These are phyloP conservation scores for Furcifer pardalis DNA, from an alignment of 2,797 vertebrate genomes.

Conservation along the genomic window DNA sequence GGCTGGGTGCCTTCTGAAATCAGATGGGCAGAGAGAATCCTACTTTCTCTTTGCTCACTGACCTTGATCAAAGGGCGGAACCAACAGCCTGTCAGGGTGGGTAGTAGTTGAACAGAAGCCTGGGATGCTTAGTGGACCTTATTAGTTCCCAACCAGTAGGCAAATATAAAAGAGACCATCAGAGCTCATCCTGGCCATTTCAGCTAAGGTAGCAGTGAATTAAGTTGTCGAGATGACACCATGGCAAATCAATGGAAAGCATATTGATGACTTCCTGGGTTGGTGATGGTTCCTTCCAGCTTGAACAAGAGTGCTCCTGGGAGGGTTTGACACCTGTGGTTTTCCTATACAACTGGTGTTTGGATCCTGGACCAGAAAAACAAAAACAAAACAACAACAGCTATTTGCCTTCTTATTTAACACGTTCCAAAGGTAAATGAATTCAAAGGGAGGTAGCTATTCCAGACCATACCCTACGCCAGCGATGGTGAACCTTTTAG, in stretches of 20 bases:
- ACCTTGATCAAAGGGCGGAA: constrained; percentile 48
- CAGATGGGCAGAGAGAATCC: constrained; percentile 30
- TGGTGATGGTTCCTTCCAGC: constrained; percentile 44
- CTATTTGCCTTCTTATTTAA: too few species aligned
- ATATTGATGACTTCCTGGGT: constrained; percentile 44
- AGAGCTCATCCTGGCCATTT: constrained; percentile 55
- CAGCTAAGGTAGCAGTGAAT: constrained; percentile 54
- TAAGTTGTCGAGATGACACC: constrained; percentile 49
- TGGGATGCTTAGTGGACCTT: constrained; percentile 34
- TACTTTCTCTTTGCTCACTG: constrained; percentile 36
- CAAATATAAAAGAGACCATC: constrained; percentile 60
- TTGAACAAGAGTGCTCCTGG: constrained; percentile 21
- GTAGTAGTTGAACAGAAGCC: constrained; percentile 55
- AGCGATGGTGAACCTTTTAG: too few species aligned
- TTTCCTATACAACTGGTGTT: neutral
- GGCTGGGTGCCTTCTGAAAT: constrained; percentile 25
- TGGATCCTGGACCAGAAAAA: neutral
- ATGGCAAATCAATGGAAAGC: constrained; percentile 59
- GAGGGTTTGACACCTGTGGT: neutral
- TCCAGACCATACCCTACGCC: too few species aligned
- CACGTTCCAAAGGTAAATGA: too few species aligned
- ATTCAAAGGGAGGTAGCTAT: too few species aligned
- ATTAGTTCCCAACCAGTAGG: constrained; percentile 58
- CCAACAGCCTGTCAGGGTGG: constrained; percentile 41
- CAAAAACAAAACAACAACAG: too few species aligned